A percentile compares a stretch with the other conserved stretches of the same genome.
Evolutionary conservation across 2,113 vertebrate species (phyloP).

Genomic region (Synchiropus splendidus): DNA sequence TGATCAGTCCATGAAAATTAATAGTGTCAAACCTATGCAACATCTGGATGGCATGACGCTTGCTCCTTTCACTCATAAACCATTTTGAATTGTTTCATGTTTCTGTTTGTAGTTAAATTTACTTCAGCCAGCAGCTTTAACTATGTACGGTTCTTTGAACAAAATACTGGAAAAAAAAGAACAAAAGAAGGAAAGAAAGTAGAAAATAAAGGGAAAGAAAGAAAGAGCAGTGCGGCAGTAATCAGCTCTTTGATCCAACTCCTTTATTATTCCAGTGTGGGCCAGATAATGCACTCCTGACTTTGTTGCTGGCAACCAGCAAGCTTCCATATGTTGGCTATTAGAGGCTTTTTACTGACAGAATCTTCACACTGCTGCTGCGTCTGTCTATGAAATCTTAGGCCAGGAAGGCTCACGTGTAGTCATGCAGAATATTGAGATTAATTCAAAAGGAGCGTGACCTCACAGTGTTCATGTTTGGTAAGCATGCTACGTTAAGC

Average conservation of each 20-base stretch:
- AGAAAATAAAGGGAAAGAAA: slow-evolving; percentile 40
- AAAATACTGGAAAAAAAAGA: background rate
- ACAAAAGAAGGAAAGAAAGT: slow-evolving; percentile 16
- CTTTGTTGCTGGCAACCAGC: slow-evolving; percentile 57
- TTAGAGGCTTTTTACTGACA: slow-evolving; percentile 49
- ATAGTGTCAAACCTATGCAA: background rate
- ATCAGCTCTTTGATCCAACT: slow-evolving; percentile 67
- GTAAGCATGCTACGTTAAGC: too few species aligned
- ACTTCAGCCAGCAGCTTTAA: slow-evolving; percentile 6
- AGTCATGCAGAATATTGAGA: too few species aligned
- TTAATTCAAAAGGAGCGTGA: too few species aligned
- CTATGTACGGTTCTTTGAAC: too few species aligned
- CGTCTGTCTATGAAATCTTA: too few species aligned
- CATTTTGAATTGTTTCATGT: slow-evolving; percentile 10
- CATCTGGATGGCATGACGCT: slow-evolving; percentile 11
- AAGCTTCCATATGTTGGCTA: slow-evolving; percentile 65
- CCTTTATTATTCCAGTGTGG: slow-evolving; percentile 67
- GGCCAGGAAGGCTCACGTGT: too few species aligned
- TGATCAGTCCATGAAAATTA: too few species aligned
- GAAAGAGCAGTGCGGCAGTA: slow-evolving; percentile 38
- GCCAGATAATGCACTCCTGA: slow-evolving; percentile 62
- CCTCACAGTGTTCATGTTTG: too few species aligned
- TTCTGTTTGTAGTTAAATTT: slow-evolving; percentile 23
- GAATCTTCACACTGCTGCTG: slow-evolving; percentile 18
- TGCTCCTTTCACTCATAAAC: slow-evolving; percentile 13